Evolutionary conservation across 2,888 invertebrate species (phyloP), one percentile per base, ranked within the genome.

Genomic region (Periphyllus acericola): DNA sequence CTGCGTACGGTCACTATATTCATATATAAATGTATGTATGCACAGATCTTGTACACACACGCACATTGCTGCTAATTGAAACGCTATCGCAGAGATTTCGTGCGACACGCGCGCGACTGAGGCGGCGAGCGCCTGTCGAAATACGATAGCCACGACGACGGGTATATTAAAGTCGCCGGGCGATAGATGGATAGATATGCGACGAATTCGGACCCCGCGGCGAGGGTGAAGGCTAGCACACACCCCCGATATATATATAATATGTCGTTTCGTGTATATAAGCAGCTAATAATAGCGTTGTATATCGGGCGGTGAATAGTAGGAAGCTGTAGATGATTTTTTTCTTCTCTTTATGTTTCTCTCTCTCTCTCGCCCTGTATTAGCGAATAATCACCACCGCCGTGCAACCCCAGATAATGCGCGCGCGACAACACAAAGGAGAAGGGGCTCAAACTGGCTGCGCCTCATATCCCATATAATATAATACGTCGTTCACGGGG

Each of bases 51-150:
- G n/a, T n/a, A 6, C n/a, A 9, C 68, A 68, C n/a, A 68, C 29
- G 29, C 29, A n/a, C 21, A 19, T 29, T 8, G 36, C 36, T 11
- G 74, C 83, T 83, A 83, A 83, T 83, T 83, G 83, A 83, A 83
- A 74, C 83, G 83, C 74, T 83, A 83, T 83, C 83, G 55, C 29
- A 34, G 52, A 52, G 11, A 34, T 52, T 68, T 72, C 82, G 72
- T 25, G 34, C 55, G 82, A n/a, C 74, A 55, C 83, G 83, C 83
- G 21, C 60, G 36, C 71, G 83, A 11, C 68, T n/a, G n/a, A n/a
- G 29, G 68, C 71, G 46, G 21, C 72, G 52, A 40, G 11, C 72
- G 82, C 29, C 83, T 83, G 83, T 83, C 83, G 83, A 83, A 83
- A 83, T 36, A 83, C 83, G 83, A 83, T 83, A 83, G 83, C 55